Evolutionary conservation across 2,797 vertebrate genomes (phyloP).

Genomic region (Onychomys arenicola): DNA sequence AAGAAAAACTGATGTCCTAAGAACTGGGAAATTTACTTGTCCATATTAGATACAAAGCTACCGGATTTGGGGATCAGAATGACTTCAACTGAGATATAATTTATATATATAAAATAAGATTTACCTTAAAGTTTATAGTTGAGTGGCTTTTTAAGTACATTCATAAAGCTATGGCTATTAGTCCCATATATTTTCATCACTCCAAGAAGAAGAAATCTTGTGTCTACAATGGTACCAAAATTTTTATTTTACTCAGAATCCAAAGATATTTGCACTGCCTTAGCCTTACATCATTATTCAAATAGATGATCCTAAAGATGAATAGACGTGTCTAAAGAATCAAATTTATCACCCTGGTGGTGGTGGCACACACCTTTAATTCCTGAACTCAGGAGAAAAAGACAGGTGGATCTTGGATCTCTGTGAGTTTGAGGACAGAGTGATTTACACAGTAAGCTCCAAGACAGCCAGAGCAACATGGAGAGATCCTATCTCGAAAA

Average conservation of each 20-base stretch:
- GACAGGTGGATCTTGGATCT: neutral
- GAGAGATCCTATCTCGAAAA: neutral
- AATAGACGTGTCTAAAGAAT: slow-evolving; percentile 41
- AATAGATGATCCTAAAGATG: slow-evolving; percentile 12
- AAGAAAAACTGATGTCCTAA: slow-evolving; percentile 30
- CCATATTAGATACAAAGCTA: neutral
- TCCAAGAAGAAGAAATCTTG: neutral
- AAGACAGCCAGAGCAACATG: neutral
- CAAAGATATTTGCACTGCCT: slow-evolving; percentile 33
- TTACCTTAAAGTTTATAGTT: neutral
- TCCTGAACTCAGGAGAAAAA: neutral
- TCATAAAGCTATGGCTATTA: neutral
- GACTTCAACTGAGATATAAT: slow-evolving; percentile 33
- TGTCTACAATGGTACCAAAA: neutral
- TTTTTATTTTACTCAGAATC: slow-evolving; percentile 17
- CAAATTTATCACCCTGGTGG: neutral
- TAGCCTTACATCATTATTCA: slow-evolving; percentile 13
- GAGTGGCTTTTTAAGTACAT: slow-evolving; percentile 32
- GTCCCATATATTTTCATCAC: slow-evolving; percentile 37
- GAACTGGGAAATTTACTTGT: neutral
- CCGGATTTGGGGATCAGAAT: slow-evolving; percentile 15
- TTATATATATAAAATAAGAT: slow-evolving; percentile 10
- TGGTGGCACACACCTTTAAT: neutral
- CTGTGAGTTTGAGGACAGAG: neutral
- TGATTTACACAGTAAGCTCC: neutral